These are phyloP conservation scores for Aphidius ervi DNA, from an alignment of 1,140 invertebrate genomes.

Conservation along the genomic window DNA sequence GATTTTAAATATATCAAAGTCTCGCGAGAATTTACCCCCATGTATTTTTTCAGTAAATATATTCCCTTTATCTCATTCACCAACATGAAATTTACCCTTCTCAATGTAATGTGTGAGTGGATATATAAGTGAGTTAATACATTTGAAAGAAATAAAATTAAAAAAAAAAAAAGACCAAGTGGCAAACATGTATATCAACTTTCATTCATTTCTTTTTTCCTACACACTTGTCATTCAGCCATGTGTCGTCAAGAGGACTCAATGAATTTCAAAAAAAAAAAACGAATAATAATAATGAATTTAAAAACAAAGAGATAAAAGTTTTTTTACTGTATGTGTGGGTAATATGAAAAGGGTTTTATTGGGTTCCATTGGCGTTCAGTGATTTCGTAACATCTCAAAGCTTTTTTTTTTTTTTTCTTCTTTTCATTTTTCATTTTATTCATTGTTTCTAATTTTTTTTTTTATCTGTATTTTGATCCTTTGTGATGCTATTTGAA, in stretches of 20 bases:
- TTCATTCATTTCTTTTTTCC: slow-evolving; percentile 1
- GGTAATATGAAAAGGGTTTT: too few relatives aligned
- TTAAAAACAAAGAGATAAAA: too few relatives aligned
- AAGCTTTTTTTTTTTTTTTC: too few relatives aligned
- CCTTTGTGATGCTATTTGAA: too few relatives aligned
- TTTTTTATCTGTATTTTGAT: too few relatives aligned
- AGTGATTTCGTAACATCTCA: too few relatives aligned
- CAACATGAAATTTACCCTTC: not conserved
- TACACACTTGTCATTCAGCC: not conserved
- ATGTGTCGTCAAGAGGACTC: not conserved
- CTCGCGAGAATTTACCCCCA: slow-evolving; percentile 13
- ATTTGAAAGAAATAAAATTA: too few relatives aligned
- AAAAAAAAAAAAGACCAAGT: not conserved
- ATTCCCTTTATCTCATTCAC: not conserved
- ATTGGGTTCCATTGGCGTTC: too few relatives aligned
- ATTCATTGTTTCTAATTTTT: too few relatives aligned
- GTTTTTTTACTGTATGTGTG: too few relatives aligned
- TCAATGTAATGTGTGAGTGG: not conserved
- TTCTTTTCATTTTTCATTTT: too few relatives aligned
- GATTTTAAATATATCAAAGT: slow-evolving; percentile 16
- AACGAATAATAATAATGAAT: not conserved
- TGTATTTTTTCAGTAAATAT: not conserved
- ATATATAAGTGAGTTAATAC: too few relatives aligned
- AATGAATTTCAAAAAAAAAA: not conserved
- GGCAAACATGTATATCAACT: slow-evolving; percentile 17